Conservation (phyloP, 2,113 vertebrate genomes). For the Laticauda colubrina region DNA sequence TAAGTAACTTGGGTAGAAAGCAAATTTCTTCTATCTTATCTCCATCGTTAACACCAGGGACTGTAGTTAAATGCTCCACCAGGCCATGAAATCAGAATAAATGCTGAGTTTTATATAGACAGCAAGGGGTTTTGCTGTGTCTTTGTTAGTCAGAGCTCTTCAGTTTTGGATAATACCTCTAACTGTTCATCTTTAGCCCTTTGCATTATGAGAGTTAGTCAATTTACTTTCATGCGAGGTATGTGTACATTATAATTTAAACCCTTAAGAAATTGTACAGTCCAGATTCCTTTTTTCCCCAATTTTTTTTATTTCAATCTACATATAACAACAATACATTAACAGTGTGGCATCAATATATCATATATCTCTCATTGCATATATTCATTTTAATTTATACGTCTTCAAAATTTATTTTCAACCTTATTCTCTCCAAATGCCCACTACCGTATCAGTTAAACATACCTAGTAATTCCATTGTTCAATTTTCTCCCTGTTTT, state of each 20-base stretch:
- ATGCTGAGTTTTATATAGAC: background rate
- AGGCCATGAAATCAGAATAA: background rate
- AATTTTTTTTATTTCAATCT: too few relatives aligned
- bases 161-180: background rate
- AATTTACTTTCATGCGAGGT: background rate
- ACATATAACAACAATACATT: too few relatives aligned
- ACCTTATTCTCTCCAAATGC: too few relatives aligned
- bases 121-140: background rate
- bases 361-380: too few relatives aligned
- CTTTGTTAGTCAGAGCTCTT: background rate
- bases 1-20: background rate
- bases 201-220: background rate
- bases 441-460: too few relatives aligned
- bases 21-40: background rate
- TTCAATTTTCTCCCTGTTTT: too few relatives aligned
- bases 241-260: background rate
- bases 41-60: background rate
- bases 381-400: too few relatives aligned
- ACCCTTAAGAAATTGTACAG: background rate
- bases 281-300: background rate
- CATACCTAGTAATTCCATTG: too few relatives aligned
- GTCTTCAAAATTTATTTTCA: too few relatives aligned
- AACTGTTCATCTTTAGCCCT: background rate
- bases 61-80: background rate
- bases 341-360: too few relatives aligned